Base-by-base conservation (phyloP, 2,888 invertebrate species). In the Imbricaverruca yamaguchii region DNA sequence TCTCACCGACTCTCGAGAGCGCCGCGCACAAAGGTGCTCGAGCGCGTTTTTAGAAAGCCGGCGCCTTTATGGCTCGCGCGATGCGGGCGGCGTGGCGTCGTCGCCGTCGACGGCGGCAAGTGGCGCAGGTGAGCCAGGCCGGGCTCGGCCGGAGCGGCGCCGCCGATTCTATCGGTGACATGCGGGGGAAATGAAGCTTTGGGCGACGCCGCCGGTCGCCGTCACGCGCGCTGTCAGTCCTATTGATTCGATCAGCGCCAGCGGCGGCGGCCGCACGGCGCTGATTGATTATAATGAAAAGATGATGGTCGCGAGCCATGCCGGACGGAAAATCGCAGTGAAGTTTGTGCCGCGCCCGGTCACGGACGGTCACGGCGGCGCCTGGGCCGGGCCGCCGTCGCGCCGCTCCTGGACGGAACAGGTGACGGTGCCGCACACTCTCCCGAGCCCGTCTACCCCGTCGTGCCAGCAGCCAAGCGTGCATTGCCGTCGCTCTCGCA, bases 241-340 rank as follows among this genome's bases (percentile, higher is more conserved):
- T 53, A 74, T 74, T 53, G 74, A 74, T 74, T 74, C 74, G 53
- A 74, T 74, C 74, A 18, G 53, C 74, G 69, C 15, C 59, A 4
- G 39, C 39, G 39, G 74, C 18, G 21, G 74, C 69, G 39, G 69
- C 39, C 39, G 15, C 13, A 13, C 39, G 12, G 74, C 74, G 7
- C 74, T 74, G 74, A 74, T 39, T 74, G 74, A 74, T 74, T 74
- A 74, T 74, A 74, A 74, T 74, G 74, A 74, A 74, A 74, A 74
- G 74, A 74, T 74, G 74, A 74, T 18, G 74, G 53, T 21, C 13
- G 53, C 25, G 18, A 39, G 53, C 8, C 18, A 53, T 53, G 53
- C 53, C 53, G 18, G 18, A 69, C 18, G 65, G 65, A 65, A 65
- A 65, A n/a, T 23, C 65, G 23, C 18, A 23, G n/a, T 23, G 23